A percentile compares a stretch with the other conserved stretches of the same genome.
Evolutionary conservation across 2,797 vertebrate species (phyloP).

Genomic region (Siniperca scherzeri): DNA sequence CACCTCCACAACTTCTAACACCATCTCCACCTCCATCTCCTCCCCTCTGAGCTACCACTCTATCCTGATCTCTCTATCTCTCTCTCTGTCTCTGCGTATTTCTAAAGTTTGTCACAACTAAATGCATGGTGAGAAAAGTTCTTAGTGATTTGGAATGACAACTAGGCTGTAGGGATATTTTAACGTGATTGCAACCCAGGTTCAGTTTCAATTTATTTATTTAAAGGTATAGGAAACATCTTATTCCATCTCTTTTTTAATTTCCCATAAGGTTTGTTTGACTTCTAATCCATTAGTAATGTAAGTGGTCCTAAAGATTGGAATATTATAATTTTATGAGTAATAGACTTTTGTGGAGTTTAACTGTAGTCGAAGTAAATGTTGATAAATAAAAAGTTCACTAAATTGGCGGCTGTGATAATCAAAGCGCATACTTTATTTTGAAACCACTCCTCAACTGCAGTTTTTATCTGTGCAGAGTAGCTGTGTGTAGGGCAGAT

Average conservation of each 20-base stretch:
- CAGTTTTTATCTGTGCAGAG: neutral
- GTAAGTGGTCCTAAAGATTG: neutral
- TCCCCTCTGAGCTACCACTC: neutral
- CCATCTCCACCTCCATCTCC: neutral
- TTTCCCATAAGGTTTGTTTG: neutral
- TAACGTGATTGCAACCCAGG: neutral
- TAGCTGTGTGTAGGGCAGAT: too few relatives aligned
- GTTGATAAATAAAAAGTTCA: neutral
- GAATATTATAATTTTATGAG: neutral
- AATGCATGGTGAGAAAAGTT: conserved; percentile 12
- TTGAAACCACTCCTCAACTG: neutral
- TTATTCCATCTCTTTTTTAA: neutral
- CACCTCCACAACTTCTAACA: neutral
- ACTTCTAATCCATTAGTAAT: neutral
- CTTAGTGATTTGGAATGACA: conserved; percentile 1
- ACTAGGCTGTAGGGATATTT: neutral
- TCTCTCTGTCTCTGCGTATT: conserved; percentile 2
- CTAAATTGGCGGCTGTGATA: neutral
- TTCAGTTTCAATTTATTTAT: neutral
- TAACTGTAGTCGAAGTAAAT: neutral
- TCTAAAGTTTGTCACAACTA: conserved; percentile 25
- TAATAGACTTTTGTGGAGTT: neutral
- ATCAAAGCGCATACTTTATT: neutral
- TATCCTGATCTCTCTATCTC: neutral
- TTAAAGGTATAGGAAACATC: neutral